Conservation (phyloP, 1,140 invertebrate species). For the Lutraria rhynchaena region DNA sequence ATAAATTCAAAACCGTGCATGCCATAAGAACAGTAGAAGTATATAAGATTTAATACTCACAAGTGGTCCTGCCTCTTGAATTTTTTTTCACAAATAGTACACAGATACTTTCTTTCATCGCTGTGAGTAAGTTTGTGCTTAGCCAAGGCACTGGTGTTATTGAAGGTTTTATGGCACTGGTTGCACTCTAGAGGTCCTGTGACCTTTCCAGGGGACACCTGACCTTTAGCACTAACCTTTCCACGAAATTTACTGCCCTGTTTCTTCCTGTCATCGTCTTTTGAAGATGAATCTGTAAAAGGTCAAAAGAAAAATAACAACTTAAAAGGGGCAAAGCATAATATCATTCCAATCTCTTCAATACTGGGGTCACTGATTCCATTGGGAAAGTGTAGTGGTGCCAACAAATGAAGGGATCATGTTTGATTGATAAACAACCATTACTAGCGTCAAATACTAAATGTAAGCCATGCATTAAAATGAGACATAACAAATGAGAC, state of each 20-base stretch:
- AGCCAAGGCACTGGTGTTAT: conserved; percentile 97
- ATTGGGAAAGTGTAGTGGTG: too few species aligned
- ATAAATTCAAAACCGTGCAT: too few species aligned
- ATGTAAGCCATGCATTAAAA: too few species aligned
- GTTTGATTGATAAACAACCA: too few species aligned
- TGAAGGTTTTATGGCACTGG: conserved; percentile 97
- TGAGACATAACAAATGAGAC: too few species aligned
- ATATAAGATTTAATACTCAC: too few species aligned
- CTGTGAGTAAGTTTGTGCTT: conserved; percentile 99
- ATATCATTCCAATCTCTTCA: too few species aligned
- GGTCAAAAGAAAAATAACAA: neutral
- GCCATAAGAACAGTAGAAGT: too few species aligned
- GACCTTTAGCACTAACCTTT: conserved; percentile 31
- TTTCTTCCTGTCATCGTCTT: conserved; percentile 29
- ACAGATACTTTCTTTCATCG: conserved; percentile 98
- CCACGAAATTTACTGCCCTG: neutral
- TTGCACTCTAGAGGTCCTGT: conserved; percentile 77
- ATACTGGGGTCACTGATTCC: too few species aligned
- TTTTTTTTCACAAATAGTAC: conserved; percentile 96
- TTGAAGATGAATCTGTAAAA: neutral
- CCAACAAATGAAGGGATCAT: too few species aligned
- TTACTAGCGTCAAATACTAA: too few species aligned
- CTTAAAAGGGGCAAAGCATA: too few species aligned
- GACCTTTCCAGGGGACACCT: conserved; percentile 68
- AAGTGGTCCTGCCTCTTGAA: conserved; percentile 99